Conservation (phyloP, 2,888 invertebrate species). For the Trichopria drosophilae region DNA sequence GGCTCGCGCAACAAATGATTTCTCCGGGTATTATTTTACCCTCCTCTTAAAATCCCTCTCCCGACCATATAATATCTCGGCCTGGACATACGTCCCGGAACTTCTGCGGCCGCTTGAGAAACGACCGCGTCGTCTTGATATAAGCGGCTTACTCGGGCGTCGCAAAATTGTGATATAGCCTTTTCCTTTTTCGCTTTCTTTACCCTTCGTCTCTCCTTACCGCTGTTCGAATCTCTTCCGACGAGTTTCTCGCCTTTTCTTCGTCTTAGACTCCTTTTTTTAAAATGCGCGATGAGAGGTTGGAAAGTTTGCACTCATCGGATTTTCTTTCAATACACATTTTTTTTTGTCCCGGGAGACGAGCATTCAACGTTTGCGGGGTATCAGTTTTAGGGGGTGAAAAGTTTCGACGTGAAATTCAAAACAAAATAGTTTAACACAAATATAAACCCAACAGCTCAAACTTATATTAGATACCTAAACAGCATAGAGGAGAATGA, state of each 20-base stretch:
- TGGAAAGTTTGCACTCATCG: no score
- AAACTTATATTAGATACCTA: no score
- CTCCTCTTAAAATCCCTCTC: conserved; percentile 26
- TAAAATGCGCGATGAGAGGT: no score
- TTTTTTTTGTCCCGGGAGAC: no score
- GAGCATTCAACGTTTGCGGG: no score
- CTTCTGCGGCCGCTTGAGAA: conserved; percentile 33
- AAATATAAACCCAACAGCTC: no score
- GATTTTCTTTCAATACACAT: no score
- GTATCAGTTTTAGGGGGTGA: no score
- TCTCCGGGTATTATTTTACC: conserved; percentile 31
- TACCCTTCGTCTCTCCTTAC: neutral
- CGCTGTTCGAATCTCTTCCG: neutral
- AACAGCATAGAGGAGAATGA: no score
- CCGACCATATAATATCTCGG: conserved; percentile 29
- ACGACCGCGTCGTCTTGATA: conserved; percentile 35
- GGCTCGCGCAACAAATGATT: conserved; percentile 36
- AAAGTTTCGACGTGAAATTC: no score
- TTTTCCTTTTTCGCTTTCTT: conserved; percentile 26
- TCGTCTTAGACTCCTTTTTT: conserved; percentile 11
- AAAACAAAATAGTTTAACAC: no score
- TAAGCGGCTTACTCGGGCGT: conserved; percentile 40
- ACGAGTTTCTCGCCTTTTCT: conserved; percentile 1
- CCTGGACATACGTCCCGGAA: conserved; percentile 37
- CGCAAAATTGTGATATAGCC: conserved; percentile 37